phyloP scores from a whole-genome alignment of 2,888 invertebrate genomes.

The Selenia dentaria region DNA sequence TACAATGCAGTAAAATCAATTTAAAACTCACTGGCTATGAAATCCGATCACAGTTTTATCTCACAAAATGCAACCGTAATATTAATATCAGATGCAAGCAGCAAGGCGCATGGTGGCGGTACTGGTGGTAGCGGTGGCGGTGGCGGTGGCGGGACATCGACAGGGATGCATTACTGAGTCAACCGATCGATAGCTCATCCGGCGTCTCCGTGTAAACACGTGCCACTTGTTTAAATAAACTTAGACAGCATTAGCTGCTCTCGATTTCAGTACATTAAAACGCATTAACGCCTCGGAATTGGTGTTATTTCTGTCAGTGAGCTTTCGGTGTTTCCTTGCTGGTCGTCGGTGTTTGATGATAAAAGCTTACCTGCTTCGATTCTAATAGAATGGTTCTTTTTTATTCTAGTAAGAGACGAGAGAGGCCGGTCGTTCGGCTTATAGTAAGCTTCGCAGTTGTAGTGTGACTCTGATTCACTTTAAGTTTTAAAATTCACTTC shows the following conservation, averaged over 20 bases:
- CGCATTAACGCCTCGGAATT: constrained; percentile 79
- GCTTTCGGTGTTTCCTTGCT: constrained; percentile 42
- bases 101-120: neutral
- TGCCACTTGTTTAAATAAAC: constrained; percentile 84
- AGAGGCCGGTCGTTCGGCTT: too few relatives aligned
- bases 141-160: constrained; percentile 60
- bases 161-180: constrained; percentile 77
- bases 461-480: too few relatives aligned
- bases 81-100: constrained; percentile 42
- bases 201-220: constrained; percentile 77
- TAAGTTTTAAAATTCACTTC: too few relatives aligned
- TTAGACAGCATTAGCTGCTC: constrained; percentile 77
- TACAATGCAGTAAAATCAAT: too few relatives aligned
- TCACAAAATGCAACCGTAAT: constrained; percentile 20
- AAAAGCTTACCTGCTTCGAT: constrained; percentile 16
- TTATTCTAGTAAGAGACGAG: too few relatives aligned
- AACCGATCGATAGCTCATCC: constrained; percentile 82
- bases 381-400: too few relatives aligned
- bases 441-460: too few relatives aligned
- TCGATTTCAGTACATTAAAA: constrained; percentile 83
- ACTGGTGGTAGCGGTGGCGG: neutral
- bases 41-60: constrained; percentile 11
- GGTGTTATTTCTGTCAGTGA: constrained; percentile 69
- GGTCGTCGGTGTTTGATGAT: constrained; percentile 33
- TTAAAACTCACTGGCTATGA: too few relatives aligned